Evolutionary conservation across 1,140 invertebrate genomes (phyloP).

Genomic region (Tetragonula clypearis): DNA sequence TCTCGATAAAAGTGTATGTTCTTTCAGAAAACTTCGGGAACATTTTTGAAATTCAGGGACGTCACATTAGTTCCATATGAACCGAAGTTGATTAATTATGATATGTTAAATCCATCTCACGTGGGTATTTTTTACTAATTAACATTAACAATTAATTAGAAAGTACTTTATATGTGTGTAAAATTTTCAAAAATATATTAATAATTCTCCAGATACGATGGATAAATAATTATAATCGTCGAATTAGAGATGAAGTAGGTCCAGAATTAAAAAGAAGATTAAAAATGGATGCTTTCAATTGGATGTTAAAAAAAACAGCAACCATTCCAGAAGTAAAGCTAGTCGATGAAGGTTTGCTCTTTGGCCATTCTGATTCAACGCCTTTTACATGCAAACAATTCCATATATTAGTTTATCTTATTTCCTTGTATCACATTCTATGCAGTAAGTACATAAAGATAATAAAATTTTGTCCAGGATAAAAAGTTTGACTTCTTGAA

Average conservation of each 20-base stretch:
- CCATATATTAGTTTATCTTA: slow-evolving; percentile 40
- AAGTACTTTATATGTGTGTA: neutral
- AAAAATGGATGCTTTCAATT: slow-evolving; percentile 87
- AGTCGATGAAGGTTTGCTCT: slow-evolving; percentile 33
- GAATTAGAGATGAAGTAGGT: slow-evolving; percentile 87
- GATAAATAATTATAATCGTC: slow-evolving; percentile 90
- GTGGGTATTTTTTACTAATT: slow-evolving; percentile 78
- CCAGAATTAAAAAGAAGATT: slow-evolving; percentile 86
- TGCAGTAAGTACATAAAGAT: slow-evolving; percentile 40
- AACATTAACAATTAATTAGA: neutral
- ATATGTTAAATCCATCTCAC: slow-evolving; percentile 88
- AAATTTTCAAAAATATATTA: neutral
- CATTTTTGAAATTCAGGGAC: slow-evolving; percentile 89
- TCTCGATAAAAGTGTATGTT: neutral
- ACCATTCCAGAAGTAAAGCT: slow-evolving; percentile 83
- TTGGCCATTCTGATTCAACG: slow-evolving; percentile 32
- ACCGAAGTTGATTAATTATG: slow-evolving; percentile 92
- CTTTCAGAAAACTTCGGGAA: slow-evolving; percentile 77
- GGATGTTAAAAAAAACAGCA: slow-evolving; percentile 91
- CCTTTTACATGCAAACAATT: slow-evolving; percentile 40
- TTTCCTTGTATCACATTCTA: slow-evolving; percentile 33
- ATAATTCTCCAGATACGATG: slow-evolving; percentile 85
- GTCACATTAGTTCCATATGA: slow-evolving; percentile 96
- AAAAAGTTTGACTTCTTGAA: neutral
- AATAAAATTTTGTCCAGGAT: neutral